phyloP scores from a whole-genome alignment of 1,140 invertebrate species.

The Apis mellifera region Amel_HAv3.1 CM009936.2:1585501-1586000 shows the following conservation, averaged over 20 bases:
- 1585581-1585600: background rate
- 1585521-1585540: background rate
- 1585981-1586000: too few species aligned
- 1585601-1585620: background rate
- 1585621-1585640: slow-evolving; percentile 10
- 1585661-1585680: background rate
- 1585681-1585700: background rate
- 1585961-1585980: too few species aligned
- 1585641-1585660: background rate
- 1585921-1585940: too few species aligned
- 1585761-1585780: background rate
- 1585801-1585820: too few species aligned
- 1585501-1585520: background rate
- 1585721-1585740: too few species aligned
- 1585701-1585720: background rate
- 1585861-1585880: too few species aligned
- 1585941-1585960: too few species aligned
- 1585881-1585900: too few species aligned
- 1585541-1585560: background rate
- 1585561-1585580: slow-evolving; percentile 5
- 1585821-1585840: too few species aligned
- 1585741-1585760: background rate
- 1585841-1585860: too few species aligned
- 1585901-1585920: too few species aligned
- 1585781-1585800: too few species aligned